These are phyloP conservation scores for Melanostoma mellinum DNA, from an alignment of 2,888 invertebrate species.

Conservation along the genomic window DNA sequence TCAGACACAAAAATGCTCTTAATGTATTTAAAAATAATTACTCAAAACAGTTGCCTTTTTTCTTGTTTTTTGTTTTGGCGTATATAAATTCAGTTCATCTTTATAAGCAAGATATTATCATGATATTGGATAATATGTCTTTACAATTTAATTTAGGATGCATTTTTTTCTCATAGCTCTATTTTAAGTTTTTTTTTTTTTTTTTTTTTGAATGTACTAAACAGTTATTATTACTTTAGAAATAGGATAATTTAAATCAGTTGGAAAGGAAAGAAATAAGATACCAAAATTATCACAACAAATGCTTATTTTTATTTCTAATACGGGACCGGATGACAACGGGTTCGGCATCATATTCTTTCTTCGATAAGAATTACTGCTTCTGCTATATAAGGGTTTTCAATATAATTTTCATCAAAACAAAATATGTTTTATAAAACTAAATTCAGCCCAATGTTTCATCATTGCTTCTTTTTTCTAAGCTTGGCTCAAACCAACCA, in stretches of 20 bases:
- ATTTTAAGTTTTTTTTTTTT: constrained; percentile 38
- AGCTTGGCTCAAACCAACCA: too few relatives aligned
- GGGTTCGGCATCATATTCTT: not conserved
- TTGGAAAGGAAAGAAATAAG: constrained; percentile 20
- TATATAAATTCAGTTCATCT: constrained; percentile 14
- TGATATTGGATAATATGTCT: constrained; percentile 44
- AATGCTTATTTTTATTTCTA: constrained; percentile 20
- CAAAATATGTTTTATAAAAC: too few relatives aligned
- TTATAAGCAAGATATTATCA: constrained; percentile 34
- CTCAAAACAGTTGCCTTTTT: constrained; percentile 28
- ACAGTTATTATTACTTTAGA: constrained; percentile 37
- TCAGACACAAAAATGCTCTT: constrained; percentile 38
- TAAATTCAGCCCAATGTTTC: too few relatives aligned
- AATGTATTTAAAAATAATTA: constrained; percentile 49
- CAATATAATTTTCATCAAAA: too few relatives aligned
- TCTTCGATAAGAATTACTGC: not conserved
- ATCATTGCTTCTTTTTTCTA: too few relatives aligned
- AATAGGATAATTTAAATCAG: constrained; percentile 46
- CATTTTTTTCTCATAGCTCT: constrained; percentile 36
- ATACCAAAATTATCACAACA: constrained; percentile 9
- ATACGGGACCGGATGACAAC: not conserved
- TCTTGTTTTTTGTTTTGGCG: constrained; percentile 4
- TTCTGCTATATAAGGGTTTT: too few relatives aligned
- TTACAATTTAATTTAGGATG: constrained; percentile 45
- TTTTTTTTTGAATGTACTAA: constrained; percentile 46